Conservation (phyloP, 2,113 vertebrate species). For the Butastur rufipennis region DNA sequence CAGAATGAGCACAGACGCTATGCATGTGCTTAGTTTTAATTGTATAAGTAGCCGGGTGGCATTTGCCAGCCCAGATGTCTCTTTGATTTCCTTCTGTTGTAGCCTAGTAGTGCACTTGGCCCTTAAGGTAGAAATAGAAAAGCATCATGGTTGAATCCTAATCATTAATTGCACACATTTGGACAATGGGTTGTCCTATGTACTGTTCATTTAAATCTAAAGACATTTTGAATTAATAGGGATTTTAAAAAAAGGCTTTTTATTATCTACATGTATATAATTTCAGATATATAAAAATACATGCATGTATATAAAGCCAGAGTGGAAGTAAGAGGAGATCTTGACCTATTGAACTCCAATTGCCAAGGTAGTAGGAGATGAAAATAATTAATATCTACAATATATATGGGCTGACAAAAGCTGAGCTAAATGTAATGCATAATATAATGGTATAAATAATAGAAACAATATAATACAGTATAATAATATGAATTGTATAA, state of each 20-base stretch:
- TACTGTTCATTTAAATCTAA: background rate
- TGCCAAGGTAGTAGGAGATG: background rate
- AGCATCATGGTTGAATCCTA: fast-evolving
- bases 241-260: background rate
- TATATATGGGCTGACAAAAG: background rate
- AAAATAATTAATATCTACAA: background rate
- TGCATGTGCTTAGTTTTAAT: fast-evolving
- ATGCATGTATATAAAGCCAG: background rate
- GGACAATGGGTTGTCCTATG: background rate
- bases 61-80: background rate
- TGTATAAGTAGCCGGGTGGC: background rate
- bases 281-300: background rate
- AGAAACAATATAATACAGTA: background rate
- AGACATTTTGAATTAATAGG: background rate
- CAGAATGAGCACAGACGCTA: fast-evolving
- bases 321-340: background rate
- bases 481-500: background rate
- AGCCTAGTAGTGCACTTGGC: background rate
- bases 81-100: background rate
- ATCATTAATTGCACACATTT: background rate
- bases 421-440: background rate
- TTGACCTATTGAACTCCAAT: background rate
- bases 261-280: background rate
- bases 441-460: background rate
- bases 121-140: background rate